Evolutionary conservation across 2,888 invertebrate genomes (phyloP), one percentile per base, ranked within the genome.

Genomic region (Neria commutata): DNA sequence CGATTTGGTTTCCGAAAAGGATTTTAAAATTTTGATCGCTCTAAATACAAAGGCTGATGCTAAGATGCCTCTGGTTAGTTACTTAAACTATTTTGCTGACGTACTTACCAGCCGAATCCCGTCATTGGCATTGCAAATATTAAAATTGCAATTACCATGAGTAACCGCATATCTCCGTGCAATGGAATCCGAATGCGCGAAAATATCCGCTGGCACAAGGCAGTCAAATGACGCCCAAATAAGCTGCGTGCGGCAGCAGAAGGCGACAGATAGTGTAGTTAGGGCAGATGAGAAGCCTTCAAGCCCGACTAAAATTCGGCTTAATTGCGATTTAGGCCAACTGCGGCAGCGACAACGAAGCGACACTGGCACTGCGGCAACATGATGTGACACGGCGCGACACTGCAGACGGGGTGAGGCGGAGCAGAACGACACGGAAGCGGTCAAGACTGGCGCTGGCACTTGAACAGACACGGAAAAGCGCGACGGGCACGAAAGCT

Each of bases 61-160:
- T n/a, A n/a, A n/a, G n/a, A n/a, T n/a, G n/a, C n/a, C n/a, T n/a
- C n/a, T n/a, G n/a, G n/a, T n/a, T n/a, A n/a, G n/a, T n/a, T n/a
- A n/a, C n/a, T n/a, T n/a, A n/a, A n/a, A n/a, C n/a, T n/a, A n/a
- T n/a, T 37, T 37, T 37, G 37, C n/a, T 42, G 53, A n/a, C n/a
- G n/a, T n/a, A 91, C 92, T 90, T 85, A 93, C 93, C 92, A 92
- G 87, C 91, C 91, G 81, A 91, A 89, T 83, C 90, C 91, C 83
- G 91, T 90, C 85, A 91, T 90, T 85, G 92, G 92, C 86, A 90
- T 91, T 86, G 92, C 89, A 84, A 92, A 88, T 86, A 91, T 88
- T 82, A 92, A 86, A 84, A 90, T 91, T 82, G 91, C 87, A 84
- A 90, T 89, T 85, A 91, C 88, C 84, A 91, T 87, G 84, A 91